Conservation (phyloP, 1,140 invertebrate species). For the Papilio helenus region DNA sequence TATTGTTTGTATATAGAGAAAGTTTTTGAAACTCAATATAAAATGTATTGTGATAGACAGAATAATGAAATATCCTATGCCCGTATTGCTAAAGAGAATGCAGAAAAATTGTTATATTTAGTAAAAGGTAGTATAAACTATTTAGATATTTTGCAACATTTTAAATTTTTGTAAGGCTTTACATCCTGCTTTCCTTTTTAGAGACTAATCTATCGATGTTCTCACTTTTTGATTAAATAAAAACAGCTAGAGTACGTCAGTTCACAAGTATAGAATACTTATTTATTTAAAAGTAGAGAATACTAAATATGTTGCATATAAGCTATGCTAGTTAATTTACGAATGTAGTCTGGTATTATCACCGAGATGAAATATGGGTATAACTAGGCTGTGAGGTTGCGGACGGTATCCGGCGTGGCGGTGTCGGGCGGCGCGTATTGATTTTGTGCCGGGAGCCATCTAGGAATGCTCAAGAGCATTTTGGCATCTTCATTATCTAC, state of each 20-base stretch:
- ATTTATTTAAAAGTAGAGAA: background rate
- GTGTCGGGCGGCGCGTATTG: slow-evolving; percentile 2
- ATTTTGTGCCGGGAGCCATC: slow-evolving; percentile 8
- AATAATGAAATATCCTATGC: too few relatives aligned
- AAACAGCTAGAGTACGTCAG: background rate
- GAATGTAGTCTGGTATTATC: slow-evolving; percentile 13
- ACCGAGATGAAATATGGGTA: slow-evolving; percentile 13
- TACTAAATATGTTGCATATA: background rate
- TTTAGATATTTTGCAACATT: too few relatives aligned
- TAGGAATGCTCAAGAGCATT: slow-evolving; percentile 14
- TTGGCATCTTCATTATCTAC: slow-evolving; percentile 25
- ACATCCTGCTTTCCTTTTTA: too few relatives aligned
- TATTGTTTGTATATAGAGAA: background rate
- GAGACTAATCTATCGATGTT: too few relatives aligned
- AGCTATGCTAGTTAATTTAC: background rate
- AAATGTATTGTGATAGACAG: background rate
- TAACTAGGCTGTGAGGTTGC: background rate
- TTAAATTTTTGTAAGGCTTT: too few relatives aligned
- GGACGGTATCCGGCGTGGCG: background rate
- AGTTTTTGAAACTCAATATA: background rate
- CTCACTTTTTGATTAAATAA: background rate
- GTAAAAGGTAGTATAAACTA: too few relatives aligned
- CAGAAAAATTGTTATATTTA: too few relatives aligned
- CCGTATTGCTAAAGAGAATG: too few relatives aligned
- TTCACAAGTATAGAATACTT: background rate